phyloP scores from a whole-genome alignment of 1,140 invertebrate genomes.

The Ooceraea biroi region DNA sequence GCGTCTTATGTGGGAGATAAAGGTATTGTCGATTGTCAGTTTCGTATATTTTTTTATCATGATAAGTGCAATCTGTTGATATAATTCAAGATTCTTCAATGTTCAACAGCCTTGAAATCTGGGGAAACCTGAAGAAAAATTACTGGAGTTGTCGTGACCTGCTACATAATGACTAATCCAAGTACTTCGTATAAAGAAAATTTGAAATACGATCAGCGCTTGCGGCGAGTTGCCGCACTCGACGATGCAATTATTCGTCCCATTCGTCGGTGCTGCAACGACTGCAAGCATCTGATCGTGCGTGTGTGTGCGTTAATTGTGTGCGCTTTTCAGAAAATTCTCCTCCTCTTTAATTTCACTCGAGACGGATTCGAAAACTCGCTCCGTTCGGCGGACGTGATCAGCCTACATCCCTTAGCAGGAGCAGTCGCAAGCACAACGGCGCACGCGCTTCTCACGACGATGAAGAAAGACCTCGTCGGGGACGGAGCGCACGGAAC shows the following conservation, averaged over 20 bases:
- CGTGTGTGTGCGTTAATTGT: constrained; percentile 1
- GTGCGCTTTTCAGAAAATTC: neutral
- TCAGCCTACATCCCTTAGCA: constrained; percentile 81
- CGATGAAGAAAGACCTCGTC: constrained; percentile 82
- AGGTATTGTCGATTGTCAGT: constrained; percentile 14
- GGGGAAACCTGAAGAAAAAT: neutral
- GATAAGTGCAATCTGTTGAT: neutral
- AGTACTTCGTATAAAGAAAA: constrained; percentile 1
- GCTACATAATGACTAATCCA: neutral
- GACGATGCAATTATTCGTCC: constrained; percentile 11
- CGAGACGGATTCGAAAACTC: constrained; percentile 8
- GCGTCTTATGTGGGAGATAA: constrained; percentile 2
- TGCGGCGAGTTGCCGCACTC: neutral
- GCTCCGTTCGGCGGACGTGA: neutral
- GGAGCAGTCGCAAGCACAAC: constrained; percentile 88
- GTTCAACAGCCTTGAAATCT: neutral
- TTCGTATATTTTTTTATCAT: neutral
- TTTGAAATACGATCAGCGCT: constrained; percentile 9
- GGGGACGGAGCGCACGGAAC: constrained; percentile 87
- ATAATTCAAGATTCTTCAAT: neutral
- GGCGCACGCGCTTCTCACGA: constrained; percentile 87
- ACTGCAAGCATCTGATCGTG: constrained; percentile 13
- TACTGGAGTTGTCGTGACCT: neutral
- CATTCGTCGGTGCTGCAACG: neutral
- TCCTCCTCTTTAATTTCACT: constrained; percentile 3